Evolutionary conservation across 37 sponge, comb jelly and placozoan genomes (phyloP).

Genomic region (Aplysina aerophoba): DNA sequence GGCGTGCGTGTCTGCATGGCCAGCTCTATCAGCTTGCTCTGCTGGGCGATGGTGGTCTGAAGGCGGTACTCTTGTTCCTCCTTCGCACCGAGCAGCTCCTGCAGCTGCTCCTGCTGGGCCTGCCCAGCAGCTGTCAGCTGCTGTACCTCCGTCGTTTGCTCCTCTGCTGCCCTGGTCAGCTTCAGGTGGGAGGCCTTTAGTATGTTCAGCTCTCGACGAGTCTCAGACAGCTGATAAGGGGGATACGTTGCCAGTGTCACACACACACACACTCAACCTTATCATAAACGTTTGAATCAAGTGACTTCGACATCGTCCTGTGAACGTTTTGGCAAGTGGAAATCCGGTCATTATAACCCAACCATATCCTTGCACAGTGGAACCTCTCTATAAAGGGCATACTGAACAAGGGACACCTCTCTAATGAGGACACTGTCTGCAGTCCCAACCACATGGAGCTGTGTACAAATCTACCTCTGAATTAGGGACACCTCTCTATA

Average conservation of each 20-base stretch:
- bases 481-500: too few species aligned
- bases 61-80: conserved; percentile 16
- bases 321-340: too few species aligned
- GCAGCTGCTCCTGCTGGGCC: conserved; percentile 41
- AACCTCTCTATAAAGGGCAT: too few species aligned
- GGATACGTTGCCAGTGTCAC: not conserved
- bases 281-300: not conserved
- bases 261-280: conserved; percentile 14
- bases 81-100: conserved; percentile 3
- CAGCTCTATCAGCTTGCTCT: conserved; percentile 21
- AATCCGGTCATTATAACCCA: too few species aligned
- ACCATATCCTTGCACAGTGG: too few species aligned
- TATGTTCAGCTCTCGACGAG: conserved; percentile 57
- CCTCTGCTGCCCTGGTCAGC: conserved; percentile 43
- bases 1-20: conserved; percentile 3
- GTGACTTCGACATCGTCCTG: too few species aligned
- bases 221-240: not conserved
- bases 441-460: too few species aligned
- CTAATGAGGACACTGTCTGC: too few species aligned
- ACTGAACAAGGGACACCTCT: too few species aligned
- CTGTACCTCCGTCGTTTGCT: conserved; percentile 24
- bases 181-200: conserved; percentile 75
- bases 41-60: conserved; percentile 32
- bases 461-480: too few species aligned
- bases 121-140: conserved; percentile 30